These are phyloP conservation scores for Anser brachyrhynchus DNA, from an alignment of 2,113 vertebrate genomes.

Conservation along the genomic window DNA sequence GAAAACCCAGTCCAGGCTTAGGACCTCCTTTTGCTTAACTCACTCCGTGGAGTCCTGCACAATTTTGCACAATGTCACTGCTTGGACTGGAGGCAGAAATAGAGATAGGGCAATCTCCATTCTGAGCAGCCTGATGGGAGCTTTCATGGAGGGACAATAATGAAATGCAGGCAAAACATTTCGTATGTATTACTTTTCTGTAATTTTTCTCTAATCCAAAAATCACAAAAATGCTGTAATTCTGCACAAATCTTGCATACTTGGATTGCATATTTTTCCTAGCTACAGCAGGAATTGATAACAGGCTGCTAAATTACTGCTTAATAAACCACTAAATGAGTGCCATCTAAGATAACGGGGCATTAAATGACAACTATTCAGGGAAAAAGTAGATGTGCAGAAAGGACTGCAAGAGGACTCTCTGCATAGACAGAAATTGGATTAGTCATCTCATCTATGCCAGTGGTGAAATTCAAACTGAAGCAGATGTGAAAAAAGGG, in stretches of 20 bases:
- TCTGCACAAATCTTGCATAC: background rate
- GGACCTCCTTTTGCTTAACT: background rate
- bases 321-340: conserved; percentile 66
- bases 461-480: conserved; percentile 4
- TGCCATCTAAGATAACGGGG: conserved; percentile 46
- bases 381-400: conserved; percentile 21
- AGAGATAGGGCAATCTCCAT: background rate
- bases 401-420: conserved; percentile 11
- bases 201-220: conserved; percentile 40
- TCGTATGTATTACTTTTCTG: background rate
- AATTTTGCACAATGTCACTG: background rate
- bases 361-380: conserved; percentile 42
- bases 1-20: background rate
- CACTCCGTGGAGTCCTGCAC: background rate
- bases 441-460: conserved; percentile 11
- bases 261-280: background rate
- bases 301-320: conserved; percentile 59
- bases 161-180: conserved; percentile 39
- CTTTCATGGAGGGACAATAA: background rate
- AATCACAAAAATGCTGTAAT: conserved; percentile 41
- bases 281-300: conserved; percentile 8
- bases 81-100: background rate
- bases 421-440: conserved; percentile 27
- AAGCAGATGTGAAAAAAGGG: background rate
- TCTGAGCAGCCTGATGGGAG: background rate